These are phyloP conservation scores for Champsocephalus esox DNA, from an alignment of 2,797 vertebrate genomes.

Conservation along the genomic window DNA sequence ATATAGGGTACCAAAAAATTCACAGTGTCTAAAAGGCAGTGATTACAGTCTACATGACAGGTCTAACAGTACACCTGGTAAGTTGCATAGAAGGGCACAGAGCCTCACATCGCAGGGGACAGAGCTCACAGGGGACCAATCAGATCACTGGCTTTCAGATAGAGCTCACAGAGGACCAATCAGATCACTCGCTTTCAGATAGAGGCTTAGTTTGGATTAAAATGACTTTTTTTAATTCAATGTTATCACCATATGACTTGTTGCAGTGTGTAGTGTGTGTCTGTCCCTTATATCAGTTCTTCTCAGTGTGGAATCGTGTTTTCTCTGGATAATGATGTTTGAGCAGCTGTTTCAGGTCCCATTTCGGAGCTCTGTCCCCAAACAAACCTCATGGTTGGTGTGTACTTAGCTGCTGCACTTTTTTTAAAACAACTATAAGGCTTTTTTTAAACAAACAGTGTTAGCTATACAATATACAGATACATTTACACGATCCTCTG, in stretches of 20 bases:
- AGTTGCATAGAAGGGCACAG: constrained; percentile 95
- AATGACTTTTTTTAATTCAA: neutral
- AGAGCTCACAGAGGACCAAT: constrained; percentile 77
- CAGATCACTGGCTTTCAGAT: constrained; percentile 16
- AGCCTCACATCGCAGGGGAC: constrained; percentile 83
- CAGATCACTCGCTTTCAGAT: constrained; percentile 15
- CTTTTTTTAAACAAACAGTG: constrained; percentile 85
- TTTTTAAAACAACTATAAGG: constrained; percentile 84
- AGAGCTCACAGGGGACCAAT: constrained; percentile 77
- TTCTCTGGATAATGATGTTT: constrained; percentile 43
- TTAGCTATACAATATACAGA: constrained; percentile 86
- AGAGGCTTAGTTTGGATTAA: neutral
- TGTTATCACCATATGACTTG: neutral
- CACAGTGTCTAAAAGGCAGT: constrained; percentile 98
- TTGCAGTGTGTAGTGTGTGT: neutral
- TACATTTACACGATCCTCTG: constrained; percentile 80
- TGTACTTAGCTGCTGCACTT: constrained; percentile 83
- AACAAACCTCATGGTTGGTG: constrained; percentile 83
- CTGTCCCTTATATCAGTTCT: neutral
- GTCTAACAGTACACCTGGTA: constrained; percentile 90
- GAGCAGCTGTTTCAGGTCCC: constrained; percentile 66
- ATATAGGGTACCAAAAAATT: constrained; percentile 95
- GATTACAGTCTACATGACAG: constrained; percentile 93
- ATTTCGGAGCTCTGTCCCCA: constrained; percentile 77
- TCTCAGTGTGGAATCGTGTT: constrained; percentile 6